Base-by-base conservation (phyloP, 2,113 vertebrate species). In the Phaetusa simplex region DNA sequence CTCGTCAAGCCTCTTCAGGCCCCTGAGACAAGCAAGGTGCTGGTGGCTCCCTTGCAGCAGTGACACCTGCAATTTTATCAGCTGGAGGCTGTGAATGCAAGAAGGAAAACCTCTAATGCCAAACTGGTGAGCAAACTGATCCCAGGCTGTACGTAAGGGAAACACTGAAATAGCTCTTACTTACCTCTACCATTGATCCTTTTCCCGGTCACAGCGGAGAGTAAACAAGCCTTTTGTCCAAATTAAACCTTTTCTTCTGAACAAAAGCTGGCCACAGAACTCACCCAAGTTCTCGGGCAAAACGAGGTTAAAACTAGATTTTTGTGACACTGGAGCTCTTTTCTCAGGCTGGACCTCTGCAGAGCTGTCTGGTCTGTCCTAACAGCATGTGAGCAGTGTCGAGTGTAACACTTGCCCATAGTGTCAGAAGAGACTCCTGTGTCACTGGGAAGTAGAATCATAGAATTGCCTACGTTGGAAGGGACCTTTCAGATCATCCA, bases 1-100 rank as follows among this genome's bases (percentile, higher is more conserved):
- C 13, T 58, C 1, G 0, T 38, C 23, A n/a, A 4, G 2, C 2
- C 0, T 58, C 30, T 32, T 72, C 59, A 64, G 6, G n/a, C 40
- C 38, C 43, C n/a, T 1, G 2, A 73, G 36, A 62, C 21, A 61
- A 77, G 27, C 12, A 62, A 45, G 64, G 69, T 88, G 24, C 34
- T 80, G 34, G 38, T 53, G 62, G 20, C 17, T 88, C 6, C 42
- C 40, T 72, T 56, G 42, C 30, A 74, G 34, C 67, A 40, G 14
- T 40, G 29, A 64, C 26, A 40, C 26, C 12, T 65, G n/a, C 20
- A 24, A 24, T 22, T 76, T 36, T 58, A 77, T 62, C 65, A 55
- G 12, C 43, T 61, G 20, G 27, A 65, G 55, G 45, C 5, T 49
- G 22, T 50, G 30, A 86, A 64, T 16, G 49, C 30, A 69, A 53